Percentiles rank a stretch among this genome's conserved stretches.
Evolutionary conservation across 2,888 invertebrate species (phyloP).

Genomic region (Bedellia somnulentella): DNA sequence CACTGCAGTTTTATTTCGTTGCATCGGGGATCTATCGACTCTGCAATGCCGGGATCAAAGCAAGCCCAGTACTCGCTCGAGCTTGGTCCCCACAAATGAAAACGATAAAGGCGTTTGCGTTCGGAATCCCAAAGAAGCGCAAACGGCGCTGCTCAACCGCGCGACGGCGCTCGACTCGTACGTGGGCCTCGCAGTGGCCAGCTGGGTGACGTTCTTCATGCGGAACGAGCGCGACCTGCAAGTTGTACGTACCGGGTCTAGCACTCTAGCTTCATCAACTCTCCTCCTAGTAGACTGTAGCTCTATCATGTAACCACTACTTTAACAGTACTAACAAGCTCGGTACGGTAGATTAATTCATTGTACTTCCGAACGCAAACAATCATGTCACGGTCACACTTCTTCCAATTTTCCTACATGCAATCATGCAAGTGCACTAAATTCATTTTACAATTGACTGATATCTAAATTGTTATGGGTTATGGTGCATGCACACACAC

Average conservation of each 20-base stretch:
- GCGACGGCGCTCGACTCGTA: slow-evolving; percentile 48
- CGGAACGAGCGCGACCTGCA: slow-evolving; percentile 36
- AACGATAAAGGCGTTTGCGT: slow-evolving; percentile 27
- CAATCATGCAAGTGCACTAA: too few species aligned
- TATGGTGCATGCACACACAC: slow-evolving; percentile 13
- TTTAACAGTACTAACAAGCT: slow-evolving; percentile 2
- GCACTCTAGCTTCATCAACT: too few species aligned
- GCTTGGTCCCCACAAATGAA: slow-evolving; percentile 10
- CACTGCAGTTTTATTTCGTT: slow-evolving; percentile 48
- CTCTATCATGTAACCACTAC: not conserved
- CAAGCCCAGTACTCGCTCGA: slow-evolving; percentile 28
- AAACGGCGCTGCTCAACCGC: slow-evolving; percentile 30
- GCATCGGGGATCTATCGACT: slow-evolving; percentile 50
- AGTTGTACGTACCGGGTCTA: slow-evolving; percentile 50
- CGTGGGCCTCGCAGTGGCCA: slow-evolving; percentile 46
- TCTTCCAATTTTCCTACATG: too few species aligned
- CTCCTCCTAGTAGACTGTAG: not conserved
- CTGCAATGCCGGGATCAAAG: slow-evolving; percentile 30
- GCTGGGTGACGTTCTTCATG: slow-evolving; percentile 46
- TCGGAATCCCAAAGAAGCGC: slow-evolving; percentile 29
- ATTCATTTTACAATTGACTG: too few species aligned
- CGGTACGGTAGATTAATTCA: too few species aligned
- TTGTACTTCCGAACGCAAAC: too few species aligned
- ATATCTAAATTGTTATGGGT: not conserved
- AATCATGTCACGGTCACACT: too few species aligned